These are phyloP conservation scores for human DNA, from an alignment of 2,113 vertebrate genomes.

Conservation along the genomic window DNA sequence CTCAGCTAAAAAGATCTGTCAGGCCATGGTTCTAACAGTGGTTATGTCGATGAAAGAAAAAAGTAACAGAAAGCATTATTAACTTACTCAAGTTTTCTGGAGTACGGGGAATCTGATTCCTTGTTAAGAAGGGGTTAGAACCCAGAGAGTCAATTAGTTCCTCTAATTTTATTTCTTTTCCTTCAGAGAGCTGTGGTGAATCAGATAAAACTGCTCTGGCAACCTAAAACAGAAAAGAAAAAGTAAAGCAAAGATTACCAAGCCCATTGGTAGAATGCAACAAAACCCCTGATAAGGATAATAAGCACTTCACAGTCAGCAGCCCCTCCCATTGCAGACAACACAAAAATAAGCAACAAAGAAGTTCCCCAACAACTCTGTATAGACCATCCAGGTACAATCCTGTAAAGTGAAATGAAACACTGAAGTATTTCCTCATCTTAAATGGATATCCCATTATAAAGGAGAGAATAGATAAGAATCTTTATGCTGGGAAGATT, in stretches of 20 bases:
- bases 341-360: neutral
- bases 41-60: neutral
- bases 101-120: conserved; percentile 89
- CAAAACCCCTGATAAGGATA: neutral
- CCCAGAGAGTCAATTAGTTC: conserved; percentile 81
- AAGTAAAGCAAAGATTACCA: conserved; percentile 46
- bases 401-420: neutral
- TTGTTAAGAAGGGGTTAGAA: conserved; percentile 88
- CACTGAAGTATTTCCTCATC: neutral
- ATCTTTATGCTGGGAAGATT: neutral
- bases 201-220: conserved; percentile 84
- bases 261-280: neutral
- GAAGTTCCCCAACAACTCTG: neutral
- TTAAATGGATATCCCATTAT: neutral
- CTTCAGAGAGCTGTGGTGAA: conserved; percentile 58
- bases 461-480: neutral
- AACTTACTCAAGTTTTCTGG: conserved; percentile 93
- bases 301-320: neutral
- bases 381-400: neutral
- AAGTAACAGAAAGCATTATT: conserved; percentile 20
- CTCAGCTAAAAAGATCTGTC: neutral
- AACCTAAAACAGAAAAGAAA: conserved; percentile 84
- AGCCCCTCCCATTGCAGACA: neutral
- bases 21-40: neutral
- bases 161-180: conserved; percentile 82